A percentile compares a stretch with the other conserved stretches of the same genome.
These are phyloP conservation scores for Diaphora mendica DNA, from an alignment of 2,888 invertebrate genomes.

Conservation along the genomic window DNA sequence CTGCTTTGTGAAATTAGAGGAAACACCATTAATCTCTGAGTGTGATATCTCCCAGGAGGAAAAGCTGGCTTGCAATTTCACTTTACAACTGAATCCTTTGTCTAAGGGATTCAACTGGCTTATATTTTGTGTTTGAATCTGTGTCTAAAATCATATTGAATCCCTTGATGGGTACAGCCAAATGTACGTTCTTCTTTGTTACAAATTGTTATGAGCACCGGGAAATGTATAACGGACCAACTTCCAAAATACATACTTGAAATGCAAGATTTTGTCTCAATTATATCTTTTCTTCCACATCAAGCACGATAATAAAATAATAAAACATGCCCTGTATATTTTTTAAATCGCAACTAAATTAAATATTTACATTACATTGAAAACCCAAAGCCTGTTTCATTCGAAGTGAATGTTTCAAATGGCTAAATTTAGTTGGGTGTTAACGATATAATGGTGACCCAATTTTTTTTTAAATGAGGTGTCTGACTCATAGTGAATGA, in stretches of 20 bases:
- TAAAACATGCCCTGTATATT: slow-evolving; percentile 17
- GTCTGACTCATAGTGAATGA: slow-evolving; percentile 26
- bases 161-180: background rate
- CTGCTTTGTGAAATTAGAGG: background rate
- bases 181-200: background rate
- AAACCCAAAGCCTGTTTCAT: slow-evolving; percentile 26
- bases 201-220: background rate
- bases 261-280: background rate
- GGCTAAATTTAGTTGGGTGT: slow-evolving; percentile 31
- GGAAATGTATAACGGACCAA: background rate
- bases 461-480: slow-evolving; percentile 44
- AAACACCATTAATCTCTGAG: background rate
- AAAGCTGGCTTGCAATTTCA: background rate
- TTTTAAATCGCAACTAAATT: no score
- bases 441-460: slow-evolving; percentile 28
- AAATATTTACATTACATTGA: no score
- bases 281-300: background rate
- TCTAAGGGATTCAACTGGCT: background rate
- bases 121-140: background rate
- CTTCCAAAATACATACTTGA: background rate
- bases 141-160: background rate
- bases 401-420: slow-evolving; percentile 22
- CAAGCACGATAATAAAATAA: slow-evolving; percentile 6
- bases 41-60: background rate
- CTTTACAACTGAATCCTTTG: background rate